Base-by-base conservation (phyloP, 2,113 vertebrate genomes). In the Probosciger aterrimus region DNA sequence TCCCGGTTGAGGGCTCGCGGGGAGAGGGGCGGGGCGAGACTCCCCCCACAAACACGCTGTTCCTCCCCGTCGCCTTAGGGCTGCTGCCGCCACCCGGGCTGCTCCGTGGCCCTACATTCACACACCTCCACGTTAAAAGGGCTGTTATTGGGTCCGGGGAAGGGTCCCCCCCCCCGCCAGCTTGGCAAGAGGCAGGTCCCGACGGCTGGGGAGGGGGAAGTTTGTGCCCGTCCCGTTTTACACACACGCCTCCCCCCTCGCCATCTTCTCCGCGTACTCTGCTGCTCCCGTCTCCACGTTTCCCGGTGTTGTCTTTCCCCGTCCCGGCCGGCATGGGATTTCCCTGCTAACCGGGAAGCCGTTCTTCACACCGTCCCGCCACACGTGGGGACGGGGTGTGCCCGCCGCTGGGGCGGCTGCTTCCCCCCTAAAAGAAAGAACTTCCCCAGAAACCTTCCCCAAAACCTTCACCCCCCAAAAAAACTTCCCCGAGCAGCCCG, bases 61-160 rank as follows among this genome's bases (percentile, higher is more conserved):
- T 30, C 8, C 14, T 9, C 13, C 4, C 33, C 13, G 3, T 22
- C 4, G 20, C 35, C 7, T 33, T 7, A 4, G 28, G 11, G 39
- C 19, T 6, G 50, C 12, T 13, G 33, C 31, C 19, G 55, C 13
- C 13, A 6, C 55, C 5, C 24, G 16, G 7, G 16, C 14, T 4
- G 60, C 10, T 62, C 16, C 7, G 24, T 10, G 35, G 31, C 4
- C 4, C 5, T 57, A 3, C 31, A 1, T 2, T 22, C 31, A 4
- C 19, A 3, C 19, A 13, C 33, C 19, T 12, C 19, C 20, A 14
- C 20, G 55, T 59, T 23, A n/a, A 59, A 14, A 23, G 33, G 33
- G 31, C 55, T 57, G 55, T 22, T 59, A 13, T 23, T n/a, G 55
- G 55, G 13, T 31, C 19, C 13, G 13, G 8, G 9, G 8, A 22